Evolutionary conservation across 2,888 invertebrate species (phyloP), one percentile per base, ranked within the genome.

Genomic region (Limnephilus lunatus): DNA sequence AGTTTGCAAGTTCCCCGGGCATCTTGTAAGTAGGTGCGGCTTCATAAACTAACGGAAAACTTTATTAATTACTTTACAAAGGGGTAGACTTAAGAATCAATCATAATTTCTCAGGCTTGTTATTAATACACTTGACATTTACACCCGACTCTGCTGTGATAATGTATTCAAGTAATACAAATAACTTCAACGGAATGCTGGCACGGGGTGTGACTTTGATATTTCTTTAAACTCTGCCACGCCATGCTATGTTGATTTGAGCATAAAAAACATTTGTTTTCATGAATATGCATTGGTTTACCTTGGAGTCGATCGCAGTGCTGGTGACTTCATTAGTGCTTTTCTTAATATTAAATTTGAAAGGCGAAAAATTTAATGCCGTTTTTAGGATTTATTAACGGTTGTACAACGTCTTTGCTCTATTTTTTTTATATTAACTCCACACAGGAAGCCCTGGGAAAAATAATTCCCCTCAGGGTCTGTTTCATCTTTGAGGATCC

Each of bases 31-130:
- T 91, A 83, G 92, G 83, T 53, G 90, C 88, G 91, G 81, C 91
- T 87, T 90, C 85, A 83, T 88, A 90, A 92, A 92, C 93, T 93
- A 88, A 68, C 14, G 32, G 30, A 68, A 39, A 93, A 93, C 93
- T 93, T 93, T 93, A 93, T 93, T 92, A 92, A 92, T 92, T 92
- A 91, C 92, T 88, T 92, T 68, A 88, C 91, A 48, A 91, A 92
- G 86, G 88, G 91, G 89, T 81, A 89, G 85, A 89, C 89, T 90
- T 91, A 87, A 80, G 91, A 91, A 92, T 91, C 92, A 91, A 92
- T 92, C 92, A 92, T 91, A 91, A 91, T 88, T 90, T 82, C 53
- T 82, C 82, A 83, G 39, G 68, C 32, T 85, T 90, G 85, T 90
- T 91, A 85, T 90, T 92, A 92, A 92, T 92, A 86, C 80, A 48